These are phyloP conservation scores for Lacerta agilis DNA, from an alignment of 2,797 vertebrate genomes.

Conservation along the genomic window DNA sequence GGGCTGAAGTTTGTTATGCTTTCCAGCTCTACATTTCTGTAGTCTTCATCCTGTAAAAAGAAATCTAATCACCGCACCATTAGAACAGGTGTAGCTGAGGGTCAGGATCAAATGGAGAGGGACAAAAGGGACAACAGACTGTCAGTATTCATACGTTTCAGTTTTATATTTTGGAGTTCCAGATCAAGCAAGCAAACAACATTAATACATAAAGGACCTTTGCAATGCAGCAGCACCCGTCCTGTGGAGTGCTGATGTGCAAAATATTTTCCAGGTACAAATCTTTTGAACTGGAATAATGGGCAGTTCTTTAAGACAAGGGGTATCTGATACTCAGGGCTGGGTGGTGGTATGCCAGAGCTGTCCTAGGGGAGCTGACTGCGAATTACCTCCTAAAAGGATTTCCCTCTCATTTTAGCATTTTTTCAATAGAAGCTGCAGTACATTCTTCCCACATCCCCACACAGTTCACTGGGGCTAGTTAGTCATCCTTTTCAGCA, in stretches of 20 bases:
- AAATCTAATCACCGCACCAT: neutral
- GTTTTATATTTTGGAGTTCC: neutral
- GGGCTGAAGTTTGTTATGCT: neutral
- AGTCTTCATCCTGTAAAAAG: neutral
- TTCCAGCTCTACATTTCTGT: neutral
- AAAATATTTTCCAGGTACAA: neutral
- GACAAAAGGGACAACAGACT: conserved; percentile 5
- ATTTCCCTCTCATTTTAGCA: conserved; percentile 31
- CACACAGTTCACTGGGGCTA: conserved; percentile 39
- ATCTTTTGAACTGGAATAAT: neutral
- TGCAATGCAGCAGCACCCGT: neutral
- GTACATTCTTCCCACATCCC: neutral
- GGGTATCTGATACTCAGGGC: neutral
- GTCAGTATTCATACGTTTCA: neutral
- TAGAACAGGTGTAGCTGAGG: conserved; percentile 15
- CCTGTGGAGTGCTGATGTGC: neutral
- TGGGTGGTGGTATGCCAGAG: conserved; percentile 3
- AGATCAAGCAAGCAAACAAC: neutral
- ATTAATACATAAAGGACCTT: neutral
- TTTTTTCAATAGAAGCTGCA: neutral
- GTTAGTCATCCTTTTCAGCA: fast-evolving
- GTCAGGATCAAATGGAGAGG: neutral
- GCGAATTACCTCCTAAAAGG: conserved; percentile 6
- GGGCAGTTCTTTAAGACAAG: neutral
- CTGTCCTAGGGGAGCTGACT: conserved; percentile 30